Evolutionary conservation across 2,888 invertebrate species (phyloP).

Genomic region (Oegoconia quadripuncta): DNA sequence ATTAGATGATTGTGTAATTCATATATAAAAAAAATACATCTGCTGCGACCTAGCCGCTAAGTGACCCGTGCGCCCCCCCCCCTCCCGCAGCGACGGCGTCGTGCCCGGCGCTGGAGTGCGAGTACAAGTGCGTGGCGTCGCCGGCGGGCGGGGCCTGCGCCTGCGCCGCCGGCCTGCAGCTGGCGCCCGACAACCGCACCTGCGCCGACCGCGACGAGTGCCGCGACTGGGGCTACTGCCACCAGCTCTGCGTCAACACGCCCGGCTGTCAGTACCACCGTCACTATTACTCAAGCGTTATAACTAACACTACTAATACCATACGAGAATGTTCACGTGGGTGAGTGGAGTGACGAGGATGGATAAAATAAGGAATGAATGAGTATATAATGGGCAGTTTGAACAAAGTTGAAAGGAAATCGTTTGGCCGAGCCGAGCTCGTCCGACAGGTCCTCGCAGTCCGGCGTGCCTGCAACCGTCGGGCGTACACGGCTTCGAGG

Average conservation of each 20-base stretch:
- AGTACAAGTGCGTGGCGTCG: slow-evolving; percentile 94
- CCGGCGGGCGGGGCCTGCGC: slow-evolving; percentile 93
- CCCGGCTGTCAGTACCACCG: slow-evolving; percentile 80
- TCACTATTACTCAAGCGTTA: not conserved
- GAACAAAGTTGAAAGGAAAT: too few relatives aligned
- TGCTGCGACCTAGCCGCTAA: too few relatives aligned
- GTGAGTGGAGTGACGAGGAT: too few relatives aligned
- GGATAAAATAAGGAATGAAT: too few relatives aligned
- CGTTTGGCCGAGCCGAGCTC: slow-evolving; percentile 89
- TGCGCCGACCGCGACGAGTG: slow-evolving; percentile 97
- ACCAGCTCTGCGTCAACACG: slow-evolving; percentile 95
- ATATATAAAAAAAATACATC: too few relatives aligned
- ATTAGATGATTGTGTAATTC: too few relatives aligned
- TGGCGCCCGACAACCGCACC: slow-evolving; percentile 90
- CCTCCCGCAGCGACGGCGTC: slow-evolving; percentile 84
- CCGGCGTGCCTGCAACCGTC: slow-evolving; percentile 82
- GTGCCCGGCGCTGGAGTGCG: slow-evolving; percentile 92
- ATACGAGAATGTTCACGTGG: too few relatives aligned
- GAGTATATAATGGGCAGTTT: too few relatives aligned
- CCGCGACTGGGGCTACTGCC: slow-evolving; percentile 95
- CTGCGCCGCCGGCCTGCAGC: slow-evolving; percentile 90
- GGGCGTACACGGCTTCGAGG: too few relatives aligned
- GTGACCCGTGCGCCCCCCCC: not conserved
- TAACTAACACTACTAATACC: not conserved
- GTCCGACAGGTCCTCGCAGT: slow-evolving; percentile 95